phyloP scores from a whole-genome alignment of 2,888 invertebrate species.

The Mellilla xanthometata region DNA sequence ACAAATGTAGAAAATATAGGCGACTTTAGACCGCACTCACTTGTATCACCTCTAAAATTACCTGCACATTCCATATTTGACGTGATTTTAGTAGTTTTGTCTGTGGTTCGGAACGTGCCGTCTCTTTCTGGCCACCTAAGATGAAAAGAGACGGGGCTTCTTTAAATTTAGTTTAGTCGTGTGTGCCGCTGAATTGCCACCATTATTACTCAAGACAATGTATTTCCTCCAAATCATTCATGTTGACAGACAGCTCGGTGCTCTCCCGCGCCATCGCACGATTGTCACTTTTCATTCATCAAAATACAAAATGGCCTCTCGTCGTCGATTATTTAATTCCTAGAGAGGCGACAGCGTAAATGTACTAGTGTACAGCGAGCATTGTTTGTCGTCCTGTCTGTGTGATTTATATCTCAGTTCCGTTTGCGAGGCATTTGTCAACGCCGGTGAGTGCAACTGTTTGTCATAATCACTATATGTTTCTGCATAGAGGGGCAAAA shows the following conservation, averaged over 20 bases:
- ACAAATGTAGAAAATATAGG: no score
- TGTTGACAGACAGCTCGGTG: slow-evolving; percentile 4
- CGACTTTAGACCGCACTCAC: no score
- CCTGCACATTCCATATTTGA: no score
- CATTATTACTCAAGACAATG: no score
- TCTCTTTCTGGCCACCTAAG: no score
- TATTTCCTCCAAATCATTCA: background rate
- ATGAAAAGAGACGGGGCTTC: no score
- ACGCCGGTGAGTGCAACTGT: slow-evolving; percentile 18
- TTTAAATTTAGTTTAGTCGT: no score
- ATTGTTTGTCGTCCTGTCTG: slow-evolving; percentile 29
- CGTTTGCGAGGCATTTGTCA: slow-evolving; percentile 31
- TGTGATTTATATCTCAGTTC: slow-evolving; percentile 31
- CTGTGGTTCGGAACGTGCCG: no score
- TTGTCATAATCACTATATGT: slow-evolving; percentile 30
- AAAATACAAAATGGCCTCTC: slow-evolving; percentile 40
- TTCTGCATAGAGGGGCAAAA: slow-evolving; percentile 21
- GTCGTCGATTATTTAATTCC: slow-evolving; percentile 44
- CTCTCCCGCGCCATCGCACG: slow-evolving; percentile 19
- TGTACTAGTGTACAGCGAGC: slow-evolving; percentile 20
- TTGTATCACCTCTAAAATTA: no score
- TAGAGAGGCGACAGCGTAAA: slow-evolving; percentile 32
- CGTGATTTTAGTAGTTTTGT: no score
- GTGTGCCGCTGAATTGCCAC: no score
- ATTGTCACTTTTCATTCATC: slow-evolving; percentile 50